These are phyloP conservation scores for Pogonognathellus flavescens DNA, from an alignment of 1,140 invertebrate species.

Conservation along the genomic window DNA sequence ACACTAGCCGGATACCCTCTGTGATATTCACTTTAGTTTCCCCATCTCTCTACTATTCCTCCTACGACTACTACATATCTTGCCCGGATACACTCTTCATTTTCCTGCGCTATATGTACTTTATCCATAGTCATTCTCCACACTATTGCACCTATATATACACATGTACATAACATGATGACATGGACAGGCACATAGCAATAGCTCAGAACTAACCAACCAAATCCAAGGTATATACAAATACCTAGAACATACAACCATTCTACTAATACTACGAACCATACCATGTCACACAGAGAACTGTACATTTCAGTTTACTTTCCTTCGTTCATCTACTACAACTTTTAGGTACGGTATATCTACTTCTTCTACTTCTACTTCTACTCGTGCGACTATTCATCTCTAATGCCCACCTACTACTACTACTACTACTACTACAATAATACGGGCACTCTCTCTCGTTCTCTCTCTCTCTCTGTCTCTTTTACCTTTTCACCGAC, in stretches of 20 bases:
- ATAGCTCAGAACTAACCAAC: background rate
- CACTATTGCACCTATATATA: background rate
- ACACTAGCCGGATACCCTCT: conserved; percentile 24
- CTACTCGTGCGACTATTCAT: background rate
- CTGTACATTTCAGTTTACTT: conserved; percentile 11
- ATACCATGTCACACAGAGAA: background rate
- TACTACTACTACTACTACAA: background rate
- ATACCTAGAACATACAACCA: too few species aligned
- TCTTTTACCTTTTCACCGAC: background rate
- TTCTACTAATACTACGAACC: too few species aligned
- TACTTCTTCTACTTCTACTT: background rate
- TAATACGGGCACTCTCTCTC: background rate
- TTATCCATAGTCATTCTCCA: too few species aligned
- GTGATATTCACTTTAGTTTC: conserved; percentile 26
- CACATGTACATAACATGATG: background rate
- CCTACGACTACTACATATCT: background rate
- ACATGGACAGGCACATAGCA: background rate
- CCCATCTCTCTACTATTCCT: too few species aligned
- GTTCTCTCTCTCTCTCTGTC: background rate
- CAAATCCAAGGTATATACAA: too few species aligned
- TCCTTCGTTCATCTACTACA: background rate
- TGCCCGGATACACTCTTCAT: conserved; percentile 6
- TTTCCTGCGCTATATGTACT: background rate
- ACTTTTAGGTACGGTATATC: background rate
- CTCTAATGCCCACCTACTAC: background rate